Conservation (phyloP, 1,140 invertebrate species). For the Dinoponera quadriceps region DNA sequence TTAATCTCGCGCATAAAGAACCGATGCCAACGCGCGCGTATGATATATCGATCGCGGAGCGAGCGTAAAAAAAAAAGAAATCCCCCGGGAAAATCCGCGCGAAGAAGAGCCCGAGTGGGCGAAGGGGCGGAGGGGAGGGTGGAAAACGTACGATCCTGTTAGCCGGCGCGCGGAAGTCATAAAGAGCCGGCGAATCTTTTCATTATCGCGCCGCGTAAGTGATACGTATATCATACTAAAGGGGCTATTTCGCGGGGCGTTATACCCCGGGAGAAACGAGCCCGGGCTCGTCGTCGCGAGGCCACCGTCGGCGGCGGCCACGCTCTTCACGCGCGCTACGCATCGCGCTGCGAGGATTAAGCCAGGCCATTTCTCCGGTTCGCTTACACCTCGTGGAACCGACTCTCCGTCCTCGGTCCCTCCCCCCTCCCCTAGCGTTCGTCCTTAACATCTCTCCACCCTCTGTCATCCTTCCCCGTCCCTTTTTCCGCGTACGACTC, state of each 20-base stretch:
- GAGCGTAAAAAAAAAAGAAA: slow-evolving; percentile 55
- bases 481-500: not conserved
- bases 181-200: slow-evolving; percentile 85
- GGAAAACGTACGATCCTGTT: slow-evolving; percentile 63
- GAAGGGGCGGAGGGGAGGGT: not conserved
- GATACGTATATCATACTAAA: slow-evolving; percentile 85
- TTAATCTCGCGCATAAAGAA: not conserved
- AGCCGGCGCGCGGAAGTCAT: slow-evolving; percentile 81
- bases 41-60: not conserved
- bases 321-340: slow-evolving; percentile 63
- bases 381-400: slow-evolving; percentile 1
- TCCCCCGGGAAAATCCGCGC: not conserved
- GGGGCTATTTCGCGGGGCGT: slow-evolving; percentile 82
- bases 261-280: slow-evolving; percentile 78
- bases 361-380: slow-evolving; percentile 50
- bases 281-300: slow-evolving; percentile 60
- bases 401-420: not conserved
- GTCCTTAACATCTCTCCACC: not conserved
- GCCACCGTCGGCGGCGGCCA: slow-evolving; percentile 23
- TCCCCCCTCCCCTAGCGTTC: not conserved
- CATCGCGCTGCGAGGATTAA: slow-evolving; percentile 68
- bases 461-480: slow-evolving; percentile 2
- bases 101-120: slow-evolving; percentile 28
- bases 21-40: not conserved
- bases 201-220: slow-evolving; percentile 84